Percentiles rank a stretch among this genome's conserved stretches.
Conservation (phyloP, 2,113 vertebrate genomes). For the Camelus dromedarius region DNA sequence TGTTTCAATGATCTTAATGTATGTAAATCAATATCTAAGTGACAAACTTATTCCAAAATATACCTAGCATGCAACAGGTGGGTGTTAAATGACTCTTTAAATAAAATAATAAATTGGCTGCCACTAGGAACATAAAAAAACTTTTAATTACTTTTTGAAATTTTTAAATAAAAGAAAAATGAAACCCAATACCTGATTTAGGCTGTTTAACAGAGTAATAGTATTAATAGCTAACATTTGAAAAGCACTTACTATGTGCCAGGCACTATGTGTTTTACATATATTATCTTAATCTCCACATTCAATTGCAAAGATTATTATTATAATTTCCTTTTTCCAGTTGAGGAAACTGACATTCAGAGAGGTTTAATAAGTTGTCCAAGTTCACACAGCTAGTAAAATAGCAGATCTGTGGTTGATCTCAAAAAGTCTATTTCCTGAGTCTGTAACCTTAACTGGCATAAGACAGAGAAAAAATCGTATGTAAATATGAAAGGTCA, state of each 20-base stretch:
- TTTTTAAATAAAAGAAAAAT: background rate
- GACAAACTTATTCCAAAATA: constrained; percentile 54
- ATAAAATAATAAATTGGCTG: constrained; percentile 66
- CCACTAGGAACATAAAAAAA: constrained; percentile 42
- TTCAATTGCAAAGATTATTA: background rate
- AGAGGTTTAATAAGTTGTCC: constrained; percentile 22
- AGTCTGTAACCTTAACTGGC: background rate
- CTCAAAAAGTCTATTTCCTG: background rate
- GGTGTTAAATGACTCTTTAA: constrained; percentile 65
- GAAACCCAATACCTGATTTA: constrained; percentile 11
- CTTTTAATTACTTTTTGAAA: background rate
- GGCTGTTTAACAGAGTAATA: constrained; percentile 2
- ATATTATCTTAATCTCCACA: background rate
- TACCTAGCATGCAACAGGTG: constrained; percentile 44
- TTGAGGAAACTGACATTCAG: background rate
- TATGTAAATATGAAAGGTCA: background rate
- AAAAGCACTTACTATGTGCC: background rate
- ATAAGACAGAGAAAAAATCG: background rate
- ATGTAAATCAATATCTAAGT: constrained; percentile 66
- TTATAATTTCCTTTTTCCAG: constrained; percentile 26
- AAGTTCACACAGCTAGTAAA: constrained; percentile 26
- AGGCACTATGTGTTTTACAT: background rate
- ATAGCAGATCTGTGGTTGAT: constrained; percentile 12
- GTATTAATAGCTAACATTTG: background rate
- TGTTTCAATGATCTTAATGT: constrained; percentile 14